These are phyloP conservation scores for Spinus olivaceus DNA, from an alignment of 2,797 vertebrate genomes.

Conservation along the genomic window DNA sequence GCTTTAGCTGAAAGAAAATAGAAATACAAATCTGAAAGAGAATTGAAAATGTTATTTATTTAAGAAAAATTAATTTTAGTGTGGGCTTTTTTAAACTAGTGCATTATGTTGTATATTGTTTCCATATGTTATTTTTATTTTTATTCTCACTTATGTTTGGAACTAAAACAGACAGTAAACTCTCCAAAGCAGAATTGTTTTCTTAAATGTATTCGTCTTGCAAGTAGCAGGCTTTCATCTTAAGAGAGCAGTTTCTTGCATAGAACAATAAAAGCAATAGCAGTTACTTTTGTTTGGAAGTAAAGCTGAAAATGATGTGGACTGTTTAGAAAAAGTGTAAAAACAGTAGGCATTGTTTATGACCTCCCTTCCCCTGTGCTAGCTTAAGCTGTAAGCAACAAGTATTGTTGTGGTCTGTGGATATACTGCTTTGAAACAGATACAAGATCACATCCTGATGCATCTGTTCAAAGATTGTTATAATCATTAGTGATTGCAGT, in stretches of 20 bases:
- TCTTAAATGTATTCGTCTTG: neutral
- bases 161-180: slow-evolving; percentile 10
- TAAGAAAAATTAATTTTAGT: neutral
- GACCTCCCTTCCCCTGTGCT: neutral
- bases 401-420: neutral
- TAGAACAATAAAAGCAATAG: neutral
- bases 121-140: neutral
- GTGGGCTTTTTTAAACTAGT: neutral
- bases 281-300: neutral
- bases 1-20: neutral
- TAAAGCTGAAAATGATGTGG: neutral
- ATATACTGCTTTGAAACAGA: neutral
- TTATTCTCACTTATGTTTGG: neutral
- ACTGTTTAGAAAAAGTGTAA: neutral
- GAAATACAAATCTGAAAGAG: neutral
- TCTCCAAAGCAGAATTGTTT: slow-evolving; percentile 25
- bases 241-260: neutral
- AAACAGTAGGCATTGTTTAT: neutral
- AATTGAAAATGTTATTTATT: neutral
- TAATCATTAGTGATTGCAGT: neutral
- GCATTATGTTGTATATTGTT: neutral
- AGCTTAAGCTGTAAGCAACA: neutral
- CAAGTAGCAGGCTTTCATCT: neutral
- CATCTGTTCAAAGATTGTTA: neutral
- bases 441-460: neutral